These are phyloP conservation scores for Ptyas mucosa DNA, from an alignment of 2,113 vertebrate species.

Conservation along the genomic window DNA sequence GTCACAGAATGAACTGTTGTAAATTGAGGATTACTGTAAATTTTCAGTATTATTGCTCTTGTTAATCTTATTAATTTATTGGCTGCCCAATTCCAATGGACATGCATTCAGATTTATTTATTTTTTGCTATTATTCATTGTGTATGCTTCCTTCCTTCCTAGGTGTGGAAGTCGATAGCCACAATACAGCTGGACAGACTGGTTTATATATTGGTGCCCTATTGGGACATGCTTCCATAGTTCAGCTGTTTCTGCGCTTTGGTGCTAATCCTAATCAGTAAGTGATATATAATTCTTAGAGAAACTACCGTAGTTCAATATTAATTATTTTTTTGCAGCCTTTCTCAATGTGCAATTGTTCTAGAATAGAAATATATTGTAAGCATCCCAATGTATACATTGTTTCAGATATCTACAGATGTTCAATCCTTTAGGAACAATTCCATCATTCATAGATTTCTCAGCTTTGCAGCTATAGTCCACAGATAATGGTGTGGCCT, in stretches of 20 bases:
- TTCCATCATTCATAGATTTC: background rate
- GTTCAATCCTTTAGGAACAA: background rate
- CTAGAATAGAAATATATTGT: background rate
- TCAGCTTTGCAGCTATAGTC: background rate
- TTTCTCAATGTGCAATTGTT: background rate
- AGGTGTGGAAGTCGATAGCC: slow-evolving; percentile 47
- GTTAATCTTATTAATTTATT: background rate
- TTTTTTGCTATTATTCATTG: background rate
- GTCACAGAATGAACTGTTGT: background rate
- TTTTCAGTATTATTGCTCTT: background rate
- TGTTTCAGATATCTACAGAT: background rate
- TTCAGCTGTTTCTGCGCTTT: slow-evolving; percentile 41
- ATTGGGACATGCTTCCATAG: slow-evolving; percentile 26
- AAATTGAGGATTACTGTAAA: background rate
- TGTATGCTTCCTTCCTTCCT: background rate
- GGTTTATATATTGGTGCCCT: slow-evolving; percentile 45
- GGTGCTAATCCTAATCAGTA: slow-evolving; percentile 56
- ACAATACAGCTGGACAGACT: slow-evolving; percentile 44
- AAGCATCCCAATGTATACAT: background rate
- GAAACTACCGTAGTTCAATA: background rate
- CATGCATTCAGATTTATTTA: background rate
- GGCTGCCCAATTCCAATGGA: background rate
- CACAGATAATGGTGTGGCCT: background rate
- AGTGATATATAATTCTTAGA: slow-evolving; percentile 18
- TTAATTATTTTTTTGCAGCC: background rate